phyloP scores from a whole-genome alignment of 1,140 invertebrate genomes.

The Anagrus nilaparvatae region DNA sequence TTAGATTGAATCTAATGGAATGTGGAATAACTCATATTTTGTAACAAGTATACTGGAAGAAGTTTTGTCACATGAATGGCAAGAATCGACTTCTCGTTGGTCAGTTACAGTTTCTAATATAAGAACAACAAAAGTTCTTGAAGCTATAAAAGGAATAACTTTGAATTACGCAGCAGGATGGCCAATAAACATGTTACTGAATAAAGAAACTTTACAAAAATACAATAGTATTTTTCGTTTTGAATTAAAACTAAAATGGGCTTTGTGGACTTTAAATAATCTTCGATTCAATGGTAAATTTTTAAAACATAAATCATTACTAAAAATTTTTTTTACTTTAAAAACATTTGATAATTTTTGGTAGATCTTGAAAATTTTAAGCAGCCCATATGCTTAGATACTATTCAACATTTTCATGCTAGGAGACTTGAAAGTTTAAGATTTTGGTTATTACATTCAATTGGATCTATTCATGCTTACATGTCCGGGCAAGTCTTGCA shows the following conservation, averaged over 20 bases:
- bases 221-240: slow-evolving; percentile 55
- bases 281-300: slow-evolving; percentile 42
- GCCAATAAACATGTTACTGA: slow-evolving; percentile 48
- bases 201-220: slow-evolving; percentile 39
- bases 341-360: slow-evolving; percentile 4
- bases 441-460: slow-evolving; percentile 50
- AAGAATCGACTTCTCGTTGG: slow-evolving; percentile 38
- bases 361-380: slow-evolving; percentile 33
- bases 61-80: slow-evolving; percentile 41
- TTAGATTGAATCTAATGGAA: slow-evolving; percentile 41
- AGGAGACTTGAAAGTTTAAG: slow-evolving; percentile 48
- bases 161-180: slow-evolving; percentile 43
- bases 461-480: slow-evolving; percentile 53
- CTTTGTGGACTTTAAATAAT: slow-evolving; percentile 49
- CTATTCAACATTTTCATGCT: slow-evolving; percentile 31
- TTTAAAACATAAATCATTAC: background rate
- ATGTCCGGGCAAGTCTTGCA: slow-evolving; percentile 53
- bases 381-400: slow-evolving; percentile 18
- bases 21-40: slow-evolving; percentile 35
- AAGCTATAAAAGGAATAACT: slow-evolving; percentile 45
- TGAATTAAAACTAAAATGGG: slow-evolving; percentile 53
- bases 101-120: slow-evolving; percentile 28
- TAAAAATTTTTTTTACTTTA: background rate
- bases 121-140: slow-evolving; percentile 29
- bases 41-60: slow-evolving; percentile 44